phyloP scores from a whole-genome alignment of 2,113 vertebrate species.

The Rousettus leschenaultii region DNA sequence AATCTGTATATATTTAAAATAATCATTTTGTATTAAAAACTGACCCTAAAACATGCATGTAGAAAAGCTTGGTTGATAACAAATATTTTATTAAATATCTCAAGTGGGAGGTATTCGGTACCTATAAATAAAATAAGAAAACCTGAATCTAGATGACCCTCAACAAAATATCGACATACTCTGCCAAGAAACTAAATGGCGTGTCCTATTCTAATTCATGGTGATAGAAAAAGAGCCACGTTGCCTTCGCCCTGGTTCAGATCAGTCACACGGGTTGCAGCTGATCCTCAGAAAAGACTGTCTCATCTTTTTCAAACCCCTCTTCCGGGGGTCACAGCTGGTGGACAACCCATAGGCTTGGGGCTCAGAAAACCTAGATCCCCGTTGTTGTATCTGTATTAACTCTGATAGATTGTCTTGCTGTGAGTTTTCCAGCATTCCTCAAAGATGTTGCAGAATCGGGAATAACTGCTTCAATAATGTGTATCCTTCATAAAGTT shows the following conservation, averaged over 20 bases:
- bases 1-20: background rate
- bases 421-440: background rate
- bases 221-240: background rate
- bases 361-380: background rate
- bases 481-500: background rate
- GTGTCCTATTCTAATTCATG: background rate
- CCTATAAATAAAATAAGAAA: background rate
- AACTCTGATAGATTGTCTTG: background rate
- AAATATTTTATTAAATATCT: constrained; percentile 16
- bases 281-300: background rate
- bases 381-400: background rate
- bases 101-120: background rate
- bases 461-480: background rate
- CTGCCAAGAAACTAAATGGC: background rate
- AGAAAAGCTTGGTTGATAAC: constrained; percentile 2
- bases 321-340: background rate
- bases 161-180: background rate
- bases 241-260: background rate
- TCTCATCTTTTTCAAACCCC: background rate
- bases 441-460: background rate
- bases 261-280: background rate
- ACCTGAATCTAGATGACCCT: background rate
- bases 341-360: background rate
- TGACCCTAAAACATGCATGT: background rate
- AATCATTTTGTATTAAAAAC: constrained; percentile 19